phyloP scores from a whole-genome alignment of 1,140 invertebrate genomes.

The Diabrotica virgifera region DNA sequence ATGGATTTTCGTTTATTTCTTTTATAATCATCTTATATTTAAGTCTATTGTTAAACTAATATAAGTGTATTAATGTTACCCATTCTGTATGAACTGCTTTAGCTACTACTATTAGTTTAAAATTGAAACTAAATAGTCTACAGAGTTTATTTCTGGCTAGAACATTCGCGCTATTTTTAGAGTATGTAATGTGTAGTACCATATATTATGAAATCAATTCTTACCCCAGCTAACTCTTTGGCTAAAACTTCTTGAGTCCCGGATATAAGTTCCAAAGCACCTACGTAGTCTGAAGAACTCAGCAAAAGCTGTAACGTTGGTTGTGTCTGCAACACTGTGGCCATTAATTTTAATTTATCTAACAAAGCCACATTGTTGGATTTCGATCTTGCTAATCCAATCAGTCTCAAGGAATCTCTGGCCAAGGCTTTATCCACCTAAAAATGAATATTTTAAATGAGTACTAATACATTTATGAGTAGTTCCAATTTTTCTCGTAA shows the following conservation, averaged over 20 bases:
- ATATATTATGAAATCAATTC: not conserved
- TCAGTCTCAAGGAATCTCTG: slow-evolving; percentile 73
- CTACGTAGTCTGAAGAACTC: slow-evolving; percentile 95
- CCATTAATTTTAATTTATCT: slow-evolving; percentile 86
- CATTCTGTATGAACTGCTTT: too few species aligned
- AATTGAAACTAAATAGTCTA: too few species aligned
- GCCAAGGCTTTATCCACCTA: slow-evolving; percentile 70
- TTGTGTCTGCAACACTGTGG: slow-evolving; percentile 96
- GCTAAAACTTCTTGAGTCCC: slow-evolving; percentile 93
- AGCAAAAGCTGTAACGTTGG: slow-evolving; percentile 93
- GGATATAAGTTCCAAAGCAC: slow-evolving; percentile 93
- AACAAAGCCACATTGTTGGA: slow-evolving; percentile 62
- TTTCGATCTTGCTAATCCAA: slow-evolving; percentile 64
- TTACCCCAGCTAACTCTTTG: slow-evolving; percentile 76
- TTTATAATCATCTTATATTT: too few species aligned
- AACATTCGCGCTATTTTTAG: too few species aligned
- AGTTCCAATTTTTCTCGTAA: too few species aligned
- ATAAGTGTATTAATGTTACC: too few species aligned
- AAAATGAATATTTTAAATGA: not conserved
- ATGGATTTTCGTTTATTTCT: too few species aligned
- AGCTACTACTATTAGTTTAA: too few species aligned
- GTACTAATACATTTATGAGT: too few species aligned
- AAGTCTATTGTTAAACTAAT: too few species aligned
- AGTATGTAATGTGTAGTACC: too few species aligned
- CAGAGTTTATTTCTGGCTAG: too few species aligned